Evolutionary conservation across 2,797 vertebrate species (phyloP), one percentile per base, ranked within the genome.

Genomic region (Diplodus sargus): DNA sequence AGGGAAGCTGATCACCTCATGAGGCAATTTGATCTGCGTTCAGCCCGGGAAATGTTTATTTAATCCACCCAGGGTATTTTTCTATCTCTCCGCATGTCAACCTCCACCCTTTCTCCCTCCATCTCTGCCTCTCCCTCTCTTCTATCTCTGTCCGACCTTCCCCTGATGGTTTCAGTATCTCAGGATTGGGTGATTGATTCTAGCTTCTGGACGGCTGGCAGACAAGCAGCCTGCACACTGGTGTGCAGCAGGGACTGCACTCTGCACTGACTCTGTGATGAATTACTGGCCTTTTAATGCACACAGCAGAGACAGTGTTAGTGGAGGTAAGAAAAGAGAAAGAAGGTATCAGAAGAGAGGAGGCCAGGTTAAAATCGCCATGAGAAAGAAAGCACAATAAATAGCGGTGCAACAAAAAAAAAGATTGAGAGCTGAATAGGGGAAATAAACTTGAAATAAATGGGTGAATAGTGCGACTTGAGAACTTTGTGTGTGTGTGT

Each of bases 151-250:
- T 70, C 79, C 76, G 78, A 87, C 82, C 84, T 85, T 87, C 74
- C 30, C 76, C 78, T 82, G 80, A 84, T 91, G 87, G 85, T 86
- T 87, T 89, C 83, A 74, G 76, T 84, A 76, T 91, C 86, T 87
- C 76, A 82, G 78, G 79, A 90, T 86, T 84, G 77, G 85, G 83
- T 94, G 94, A 94, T 94, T 94, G 93, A 95, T 95, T 92, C 87
- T 79, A 87, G 82, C 85, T 82, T 82, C 81, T 88, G 86, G 80
- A 86, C n/a, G 73, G 80, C 87, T 89, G 82, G 87, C 79, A 88
- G 85, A 87, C 76, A 56, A 74, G 86, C 74, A 81, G 84, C 85
- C 63, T 76, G 79, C 79, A 90, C 75, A 74, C 83, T 89, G 83
- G 84, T 93, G 86, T 81, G 85, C 87, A 90, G 82, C 77, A 63